These are phyloP conservation scores for Leuciscus waleckii DNA, from an alignment of 2,797 vertebrate genomes.

Conservation along the genomic window DNA sequence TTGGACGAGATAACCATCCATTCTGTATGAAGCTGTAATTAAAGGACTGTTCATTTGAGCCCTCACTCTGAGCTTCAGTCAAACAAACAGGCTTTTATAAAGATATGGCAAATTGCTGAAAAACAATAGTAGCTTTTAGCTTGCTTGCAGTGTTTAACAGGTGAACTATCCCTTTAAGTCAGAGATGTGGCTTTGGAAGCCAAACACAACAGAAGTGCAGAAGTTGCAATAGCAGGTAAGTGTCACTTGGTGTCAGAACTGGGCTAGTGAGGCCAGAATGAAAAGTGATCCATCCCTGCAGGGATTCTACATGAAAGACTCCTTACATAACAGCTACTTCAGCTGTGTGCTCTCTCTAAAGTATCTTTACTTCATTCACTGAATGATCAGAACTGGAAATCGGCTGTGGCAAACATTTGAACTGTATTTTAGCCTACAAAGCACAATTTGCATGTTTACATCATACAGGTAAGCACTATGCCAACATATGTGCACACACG, in stretches of 20 bases:
- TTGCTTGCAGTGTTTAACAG: not conserved
- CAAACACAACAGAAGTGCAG: not conserved
- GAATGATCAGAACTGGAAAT: conserved; percentile 20
- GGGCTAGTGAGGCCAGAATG: conserved; percentile 40
- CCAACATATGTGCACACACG: not conserved
- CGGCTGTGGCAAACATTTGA: conserved; percentile 31
- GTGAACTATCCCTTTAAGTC: not conserved
- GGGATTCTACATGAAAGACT: conserved; percentile 34
- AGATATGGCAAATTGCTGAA: conserved; percentile 17
- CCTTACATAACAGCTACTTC: conserved; percentile 23
- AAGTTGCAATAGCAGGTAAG: conserved; percentile 40
- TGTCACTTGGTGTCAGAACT: conserved; percentile 55
- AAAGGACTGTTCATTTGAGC: conserved; percentile 42
- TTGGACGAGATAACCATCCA: conserved; percentile 37
- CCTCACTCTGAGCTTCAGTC: conserved; percentile 27
- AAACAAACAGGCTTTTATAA: conserved; percentile 19
- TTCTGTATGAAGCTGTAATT: conserved; percentile 52
- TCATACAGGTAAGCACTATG: not conserved
- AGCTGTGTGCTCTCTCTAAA: conserved; percentile 44
- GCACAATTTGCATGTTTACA: not conserved
- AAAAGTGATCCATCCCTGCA: conserved; percentile 33
- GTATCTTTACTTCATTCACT: conserved; percentile 26
- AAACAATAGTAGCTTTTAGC: conserved; percentile 13
- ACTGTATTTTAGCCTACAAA: conserved; percentile 23
- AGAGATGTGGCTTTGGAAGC: not conserved